phyloP scores from a whole-genome alignment of 2,888 invertebrate species.

The Pristionchus japonicus region DNA sequence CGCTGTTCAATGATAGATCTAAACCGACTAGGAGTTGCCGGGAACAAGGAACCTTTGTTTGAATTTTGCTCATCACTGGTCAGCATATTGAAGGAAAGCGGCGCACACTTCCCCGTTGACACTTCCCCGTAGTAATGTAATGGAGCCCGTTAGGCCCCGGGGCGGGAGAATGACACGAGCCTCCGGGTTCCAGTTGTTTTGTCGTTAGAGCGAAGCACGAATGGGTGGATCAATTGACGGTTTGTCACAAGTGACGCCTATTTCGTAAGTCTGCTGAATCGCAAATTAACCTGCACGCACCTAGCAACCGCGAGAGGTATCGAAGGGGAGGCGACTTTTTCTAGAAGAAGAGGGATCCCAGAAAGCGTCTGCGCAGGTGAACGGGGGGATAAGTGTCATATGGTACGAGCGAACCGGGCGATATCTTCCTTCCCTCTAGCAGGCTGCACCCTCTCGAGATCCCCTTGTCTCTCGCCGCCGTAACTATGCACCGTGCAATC shows the following conservation, averaged over 20 bases:
- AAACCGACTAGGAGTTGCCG: too few relatives aligned
- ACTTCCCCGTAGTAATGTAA: slow-evolving; percentile 32
- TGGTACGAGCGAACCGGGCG: neutral
- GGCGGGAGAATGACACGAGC: neutral
- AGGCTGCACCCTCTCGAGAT: neutral
- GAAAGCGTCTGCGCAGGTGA: neutral
- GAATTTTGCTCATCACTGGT: neutral
- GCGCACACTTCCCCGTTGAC: neutral
- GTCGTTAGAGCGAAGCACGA: neutral
- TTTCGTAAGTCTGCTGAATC: neutral
- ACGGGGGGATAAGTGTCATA: neutral
- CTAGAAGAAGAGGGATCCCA: neutral
- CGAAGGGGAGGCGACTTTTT: neutral
- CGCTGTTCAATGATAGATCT: too few relatives aligned
- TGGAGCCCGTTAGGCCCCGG: neutral
- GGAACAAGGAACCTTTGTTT: too few relatives aligned
- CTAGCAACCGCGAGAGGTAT: neutral
- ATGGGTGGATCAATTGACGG: neutral
- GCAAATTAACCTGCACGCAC: too few relatives aligned
- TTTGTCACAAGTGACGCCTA: neutral
- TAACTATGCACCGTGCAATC: neutral
- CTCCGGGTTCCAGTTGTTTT: neutral
- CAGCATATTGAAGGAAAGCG: neutral
- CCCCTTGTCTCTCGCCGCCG: neutral
- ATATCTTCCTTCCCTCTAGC: neutral